Conservation (phyloP, 2,888 invertebrate genomes). For the Neoascia interrupta region DNA sequence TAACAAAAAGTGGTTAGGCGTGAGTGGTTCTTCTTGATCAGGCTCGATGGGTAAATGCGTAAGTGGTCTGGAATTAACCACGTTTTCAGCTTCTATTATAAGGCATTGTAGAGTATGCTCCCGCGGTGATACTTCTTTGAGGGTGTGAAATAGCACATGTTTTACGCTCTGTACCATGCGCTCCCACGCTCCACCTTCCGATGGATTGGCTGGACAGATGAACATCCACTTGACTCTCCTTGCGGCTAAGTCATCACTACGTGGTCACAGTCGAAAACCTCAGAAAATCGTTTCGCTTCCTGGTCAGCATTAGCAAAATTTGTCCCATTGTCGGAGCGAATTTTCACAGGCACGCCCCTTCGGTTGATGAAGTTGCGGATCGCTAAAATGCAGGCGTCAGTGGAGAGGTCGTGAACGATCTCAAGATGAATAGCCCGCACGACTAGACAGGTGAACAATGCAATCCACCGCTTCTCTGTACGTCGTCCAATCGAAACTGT, state of each 20-base stretch:
- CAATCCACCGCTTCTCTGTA: neutral
- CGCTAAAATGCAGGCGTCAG: slow-evolving; percentile 28
- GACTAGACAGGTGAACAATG: slow-evolving; percentile 36
- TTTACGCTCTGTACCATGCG: slow-evolving; percentile 63
- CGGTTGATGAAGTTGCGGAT: slow-evolving; percentile 21
- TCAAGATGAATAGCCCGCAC: slow-evolving; percentile 20
- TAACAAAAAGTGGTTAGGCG: slow-evolving; percentile 14
- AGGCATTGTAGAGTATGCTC: neutral
- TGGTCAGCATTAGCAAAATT: slow-evolving; percentile 39
- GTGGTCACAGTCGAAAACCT: slow-evolving; percentile 22
- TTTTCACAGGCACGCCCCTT: slow-evolving; percentile 19
- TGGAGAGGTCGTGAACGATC: slow-evolving; percentile 25
- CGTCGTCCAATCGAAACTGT: slow-evolving; percentile 50
- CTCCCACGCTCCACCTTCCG: slow-evolving; percentile 68
- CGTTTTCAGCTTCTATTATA: slow-evolving; percentile 16
- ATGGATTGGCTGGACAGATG: slow-evolving; percentile 22
- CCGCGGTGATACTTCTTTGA: slow-evolving; percentile 54
- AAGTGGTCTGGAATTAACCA: neutral
- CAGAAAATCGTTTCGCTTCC: slow-evolving; percentile 1
- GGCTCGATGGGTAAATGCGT: slow-evolving; percentile 5
- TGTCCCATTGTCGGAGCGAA: slow-evolving; percentile 41
- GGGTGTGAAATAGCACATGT: slow-evolving; percentile 28
- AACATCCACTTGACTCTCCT: slow-evolving; percentile 36
- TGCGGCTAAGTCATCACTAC: slow-evolving; percentile 35
- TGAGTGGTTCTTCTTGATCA: slow-evolving; percentile 7